A percentile compares a stretch with the other conserved stretches of the same genome.
Conservation (phyloP, 2,797 vertebrate genomes). For the Cryptoprocta ferox region DNA sequence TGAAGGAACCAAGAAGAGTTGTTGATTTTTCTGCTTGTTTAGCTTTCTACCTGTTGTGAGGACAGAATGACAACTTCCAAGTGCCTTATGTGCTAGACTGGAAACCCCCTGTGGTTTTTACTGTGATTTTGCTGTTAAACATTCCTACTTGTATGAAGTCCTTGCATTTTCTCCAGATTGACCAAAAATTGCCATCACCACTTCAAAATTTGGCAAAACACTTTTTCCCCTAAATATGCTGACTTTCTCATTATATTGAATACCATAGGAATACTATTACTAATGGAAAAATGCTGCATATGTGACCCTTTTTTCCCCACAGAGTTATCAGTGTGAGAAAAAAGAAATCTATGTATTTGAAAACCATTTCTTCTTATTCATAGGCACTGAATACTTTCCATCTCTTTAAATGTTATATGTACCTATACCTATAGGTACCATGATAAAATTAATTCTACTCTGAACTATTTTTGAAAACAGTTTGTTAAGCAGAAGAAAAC, state of each 20-base stretch:
- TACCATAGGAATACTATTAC: slow-evolving; percentile 18
- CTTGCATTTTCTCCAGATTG: neutral
- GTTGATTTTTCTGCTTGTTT: neutral
- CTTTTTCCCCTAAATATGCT: neutral
- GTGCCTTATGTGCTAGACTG: neutral
- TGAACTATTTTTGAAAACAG: slow-evolving; percentile 75
- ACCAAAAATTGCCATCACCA: neutral
- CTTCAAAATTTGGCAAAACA: neutral
- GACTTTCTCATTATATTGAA: slow-evolving; percentile 31
- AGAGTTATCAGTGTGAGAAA: slow-evolving; percentile 71
- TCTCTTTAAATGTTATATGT: neutral
- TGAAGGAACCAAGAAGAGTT: neutral
- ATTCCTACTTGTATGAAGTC: neutral
- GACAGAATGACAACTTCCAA: neutral
- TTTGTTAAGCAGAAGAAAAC: slow-evolving; percentile 74
- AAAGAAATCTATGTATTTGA: slow-evolving; percentile 66
- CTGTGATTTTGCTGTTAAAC: neutral
- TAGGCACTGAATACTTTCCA: slow-evolving; percentile 36
- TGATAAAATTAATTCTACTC: slow-evolving; percentile 80
- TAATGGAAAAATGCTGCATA: slow-evolving; percentile 29
- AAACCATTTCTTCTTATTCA: slow-evolving; percentile 72
- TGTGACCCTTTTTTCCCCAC: slow-evolving; percentile 35
- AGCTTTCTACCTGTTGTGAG: neutral
- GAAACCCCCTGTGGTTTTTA: neutral
- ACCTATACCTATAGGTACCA: slow-evolving; percentile 66